These are phyloP conservation scores for Pelosia muscerda DNA, from an alignment of 2,888 invertebrate genomes.

Conservation along the genomic window DNA sequence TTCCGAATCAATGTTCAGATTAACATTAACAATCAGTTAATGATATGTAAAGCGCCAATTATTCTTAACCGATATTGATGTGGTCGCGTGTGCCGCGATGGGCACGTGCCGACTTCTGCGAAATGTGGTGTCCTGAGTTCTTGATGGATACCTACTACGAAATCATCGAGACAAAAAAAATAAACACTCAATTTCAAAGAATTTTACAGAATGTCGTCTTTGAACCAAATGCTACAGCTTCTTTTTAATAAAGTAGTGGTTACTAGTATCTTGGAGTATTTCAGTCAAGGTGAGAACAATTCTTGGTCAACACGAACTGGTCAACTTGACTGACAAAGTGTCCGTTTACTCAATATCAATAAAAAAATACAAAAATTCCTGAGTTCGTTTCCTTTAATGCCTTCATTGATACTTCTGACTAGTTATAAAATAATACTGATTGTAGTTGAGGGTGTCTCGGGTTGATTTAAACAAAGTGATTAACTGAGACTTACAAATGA, in stretches of 20 bases:
- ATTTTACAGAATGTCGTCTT: background rate
- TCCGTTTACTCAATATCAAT: too few species aligned
- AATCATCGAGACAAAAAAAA: background rate
- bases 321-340: too few species aligned
- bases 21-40: constrained; percentile 35
- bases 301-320: background rate
- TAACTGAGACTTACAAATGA: constrained; percentile 7
- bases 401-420: too few species aligned
- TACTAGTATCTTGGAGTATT: background rate
- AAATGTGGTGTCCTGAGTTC: background rate
- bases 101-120: constrained; percentile 2
- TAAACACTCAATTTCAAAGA: background rate
- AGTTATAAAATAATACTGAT: background rate
- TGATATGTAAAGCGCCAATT: constrained; percentile 40
- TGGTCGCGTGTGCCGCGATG: constrained; percentile 7
- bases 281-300: background rate
- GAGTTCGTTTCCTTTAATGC: too few species aligned
- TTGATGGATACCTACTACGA: background rate
- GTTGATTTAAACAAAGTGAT: constrained; percentile 1
- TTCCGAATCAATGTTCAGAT: constrained; percentile 32
- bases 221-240: too few species aligned
- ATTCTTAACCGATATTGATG: constrained; percentile 12
- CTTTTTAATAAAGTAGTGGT: too few species aligned
- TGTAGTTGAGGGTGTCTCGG: background rate
- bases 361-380: too few species aligned